Evolutionary conservation across 2,797 vertebrate genomes (phyloP).

Genomic region (Rhincodon typus): DNA sequence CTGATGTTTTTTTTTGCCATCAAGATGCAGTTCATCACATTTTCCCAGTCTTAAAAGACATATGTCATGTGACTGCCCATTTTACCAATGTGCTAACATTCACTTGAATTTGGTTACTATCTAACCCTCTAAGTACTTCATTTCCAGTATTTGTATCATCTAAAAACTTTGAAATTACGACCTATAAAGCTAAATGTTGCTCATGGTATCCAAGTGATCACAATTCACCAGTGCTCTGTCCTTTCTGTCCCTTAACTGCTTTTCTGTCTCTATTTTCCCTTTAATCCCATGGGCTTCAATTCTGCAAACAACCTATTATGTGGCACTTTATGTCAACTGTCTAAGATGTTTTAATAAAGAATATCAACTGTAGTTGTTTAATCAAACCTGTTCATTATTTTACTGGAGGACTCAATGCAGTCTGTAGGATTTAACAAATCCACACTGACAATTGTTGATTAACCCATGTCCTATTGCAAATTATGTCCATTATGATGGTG

Average conservation of each 20-base stretch:
- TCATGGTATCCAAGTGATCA: not conserved
- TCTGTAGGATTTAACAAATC: not conserved
- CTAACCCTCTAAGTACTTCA: not conserved
- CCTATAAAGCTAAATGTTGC: not conserved
- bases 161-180: not conserved
- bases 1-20: not conserved
- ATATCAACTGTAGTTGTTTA: not conserved
- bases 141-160: not conserved
- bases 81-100: too few species aligned
- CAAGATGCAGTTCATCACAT: not conserved
- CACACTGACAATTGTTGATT: not conserved
- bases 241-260: not conserved
- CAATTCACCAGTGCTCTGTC: not conserved
- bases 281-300: not conserved
- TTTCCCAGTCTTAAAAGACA: not conserved
- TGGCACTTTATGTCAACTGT: not conserved
- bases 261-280: not conserved
- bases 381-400: not conserved
- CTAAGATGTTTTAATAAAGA: not conserved
- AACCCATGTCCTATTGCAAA: not conserved
- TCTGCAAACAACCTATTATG: not conserved
- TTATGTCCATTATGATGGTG: not conserved
- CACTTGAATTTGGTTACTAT: not conserved
- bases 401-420: not conserved
- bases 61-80: too few species aligned